These are phyloP conservation scores for Chirona hameri DNA, from an alignment of 2,888 invertebrate species.

Conservation along the genomic window DNA sequence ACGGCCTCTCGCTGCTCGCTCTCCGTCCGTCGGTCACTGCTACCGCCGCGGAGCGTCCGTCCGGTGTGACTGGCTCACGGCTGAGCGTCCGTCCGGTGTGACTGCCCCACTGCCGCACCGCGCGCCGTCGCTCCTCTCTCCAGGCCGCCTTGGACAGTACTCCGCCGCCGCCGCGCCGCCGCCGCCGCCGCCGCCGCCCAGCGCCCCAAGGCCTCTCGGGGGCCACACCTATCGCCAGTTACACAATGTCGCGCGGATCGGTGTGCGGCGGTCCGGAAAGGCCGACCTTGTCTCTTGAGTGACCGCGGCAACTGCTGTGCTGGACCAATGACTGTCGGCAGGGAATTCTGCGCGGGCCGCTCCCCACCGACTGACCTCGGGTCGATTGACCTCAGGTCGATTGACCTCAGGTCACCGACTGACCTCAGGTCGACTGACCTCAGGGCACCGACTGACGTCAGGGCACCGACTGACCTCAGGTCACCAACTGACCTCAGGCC, in stretches of 20 bases:
- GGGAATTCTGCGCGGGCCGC: neutral
- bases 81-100: too few relatives aligned
- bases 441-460: neutral
- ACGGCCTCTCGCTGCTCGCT: too few relatives aligned
- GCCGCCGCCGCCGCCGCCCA: neutral
- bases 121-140: neutral
- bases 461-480: neutral
- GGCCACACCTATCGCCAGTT: neutral
- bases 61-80: too few relatives aligned
- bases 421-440: neutral
- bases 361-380: neutral
- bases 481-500: neutral
- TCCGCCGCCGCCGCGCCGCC: neutral
- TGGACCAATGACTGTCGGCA: too few relatives aligned
- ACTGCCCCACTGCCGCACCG: too few relatives aligned
- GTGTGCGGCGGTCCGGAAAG: neutral
- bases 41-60: too few relatives aligned
- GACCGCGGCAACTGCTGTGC: neutral
- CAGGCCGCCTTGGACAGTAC: neutral
- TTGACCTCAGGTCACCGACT: neutral
- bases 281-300: neutral
- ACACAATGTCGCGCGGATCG: neutral
- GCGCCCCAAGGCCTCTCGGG: constrained; percentile 7
- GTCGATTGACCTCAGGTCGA: neutral
- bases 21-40: too few relatives aligned